Conservation (phyloP, 2,888 invertebrate genomes). For the Atrina japonica region DNA sequence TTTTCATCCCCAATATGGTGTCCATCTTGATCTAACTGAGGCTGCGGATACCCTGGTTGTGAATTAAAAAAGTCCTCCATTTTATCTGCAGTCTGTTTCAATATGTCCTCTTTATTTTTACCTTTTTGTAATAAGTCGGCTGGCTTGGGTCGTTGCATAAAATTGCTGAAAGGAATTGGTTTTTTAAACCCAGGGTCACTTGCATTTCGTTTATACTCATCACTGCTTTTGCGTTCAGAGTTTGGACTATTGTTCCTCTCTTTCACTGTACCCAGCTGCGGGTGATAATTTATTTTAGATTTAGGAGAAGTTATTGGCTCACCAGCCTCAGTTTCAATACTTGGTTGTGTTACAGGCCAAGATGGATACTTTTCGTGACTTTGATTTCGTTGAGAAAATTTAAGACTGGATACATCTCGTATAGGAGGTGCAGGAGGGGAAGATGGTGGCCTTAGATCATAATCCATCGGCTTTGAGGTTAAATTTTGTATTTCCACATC, state of each 20-base stretch:
- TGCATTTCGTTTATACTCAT: conserved; percentile 62
- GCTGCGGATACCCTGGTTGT: conserved; percentile 74
- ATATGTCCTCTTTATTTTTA: conserved; percentile 21
- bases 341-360: conserved; percentile 86
- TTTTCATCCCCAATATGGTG: conserved; percentile 84
- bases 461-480: conserved; percentile 43
- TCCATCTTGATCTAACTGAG: conserved; percentile 85
- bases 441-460: conserved; percentile 51
- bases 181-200: conserved; percentile 74
- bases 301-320: conserved; percentile 84
- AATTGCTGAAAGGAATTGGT: conserved; percentile 38
- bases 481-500: conserved; percentile 52
- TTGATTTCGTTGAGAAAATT: conserved; percentile 85
- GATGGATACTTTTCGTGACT: conserved; percentile 89
- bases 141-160: conserved; percentile 40
- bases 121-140: conserved; percentile 15
- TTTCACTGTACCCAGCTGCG: conserved; percentile 84
- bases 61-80: conserved; percentile 69
- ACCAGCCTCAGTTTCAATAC: conserved; percentile 46
- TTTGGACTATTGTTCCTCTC: conserved; percentile 80
- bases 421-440: conserved; percentile 83
- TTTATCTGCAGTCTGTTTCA: conserved; percentile 35
- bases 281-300: conserved; percentile 81
- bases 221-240: conserved; percentile 61
- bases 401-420: conserved; percentile 86